Base-by-base conservation (phyloP, 2,797 vertebrate species). In the Cottoperca gobio region DNA sequence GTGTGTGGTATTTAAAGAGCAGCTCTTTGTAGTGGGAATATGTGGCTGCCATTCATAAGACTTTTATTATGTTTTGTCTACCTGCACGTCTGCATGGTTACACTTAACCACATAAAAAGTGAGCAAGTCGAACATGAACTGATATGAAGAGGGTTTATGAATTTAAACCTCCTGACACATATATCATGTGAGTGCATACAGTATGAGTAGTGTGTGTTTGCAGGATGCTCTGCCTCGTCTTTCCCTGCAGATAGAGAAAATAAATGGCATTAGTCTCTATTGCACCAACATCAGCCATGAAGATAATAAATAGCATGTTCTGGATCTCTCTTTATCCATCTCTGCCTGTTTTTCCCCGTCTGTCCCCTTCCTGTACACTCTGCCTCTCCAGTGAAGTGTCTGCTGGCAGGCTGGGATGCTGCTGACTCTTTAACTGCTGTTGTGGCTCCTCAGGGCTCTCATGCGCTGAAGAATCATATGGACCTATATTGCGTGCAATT, bases 351-450 rank as follows among this genome's bases (percentile, higher is more conserved):
- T 74, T 68, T 60, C 4, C 48, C 45, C 21, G 8, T 60, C 72
- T 2, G 46, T 82, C 63, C 76, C 45, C 76, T 73, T 72, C 66
- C 64, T 69, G 78, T 81, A 49, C 76, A 28, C 69, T 72, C 67
- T 66, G 52, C 77, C 90, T 86, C 92, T 93, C 86, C 79, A 92
- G 63, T 91, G 76, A 90, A 93, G 92, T 90, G 89, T 81, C 82
- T 70, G 79, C 88, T 90, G 67, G 63, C 73, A 77, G 81, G 57
- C 67, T 83, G 84, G 40, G 70, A 81, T 79, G 73, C 88, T 69
- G 86, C 81, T 12, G 28, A 77, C 89, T 86, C 83, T 62, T 53
- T 66, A 73, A 83, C 81, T 81, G 87, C 78, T 92, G 85, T 87
- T 85, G 79, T 88, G 83, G 79, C 76, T 80, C 53, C 80, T 81